Conservation (phyloP, 2,888 invertebrate genomes). For the Autographa pulchrina region DNA sequence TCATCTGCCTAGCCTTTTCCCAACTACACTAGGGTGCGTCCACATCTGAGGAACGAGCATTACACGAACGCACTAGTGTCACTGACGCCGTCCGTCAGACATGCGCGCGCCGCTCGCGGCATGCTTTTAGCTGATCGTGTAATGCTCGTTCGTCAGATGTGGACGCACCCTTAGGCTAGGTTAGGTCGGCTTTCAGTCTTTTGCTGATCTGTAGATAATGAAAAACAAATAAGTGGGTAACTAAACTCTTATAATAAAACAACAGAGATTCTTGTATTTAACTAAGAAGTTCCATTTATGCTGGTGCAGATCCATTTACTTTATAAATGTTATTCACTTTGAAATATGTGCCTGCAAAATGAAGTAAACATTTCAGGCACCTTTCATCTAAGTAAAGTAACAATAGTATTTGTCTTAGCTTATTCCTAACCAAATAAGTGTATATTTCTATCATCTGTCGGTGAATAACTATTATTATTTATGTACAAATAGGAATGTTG, state of each 20-base stretch:
- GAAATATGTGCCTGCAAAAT: background rate
- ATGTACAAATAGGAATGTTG: background rate
- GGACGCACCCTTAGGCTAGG: too few relatives aligned
- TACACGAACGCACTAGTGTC: too few relatives aligned
- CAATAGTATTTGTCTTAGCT: background rate
- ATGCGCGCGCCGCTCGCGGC: too few relatives aligned
- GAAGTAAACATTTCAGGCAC: background rate
- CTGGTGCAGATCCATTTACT: background rate
- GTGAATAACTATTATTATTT: background rate
- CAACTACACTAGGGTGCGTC: too few relatives aligned
- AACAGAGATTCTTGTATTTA: background rate
- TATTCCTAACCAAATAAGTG: background rate
- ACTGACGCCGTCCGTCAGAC: too few relatives aligned
- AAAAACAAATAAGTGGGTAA: too few relatives aligned
- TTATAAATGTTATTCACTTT: background rate
- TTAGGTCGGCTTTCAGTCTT: too few relatives aligned
- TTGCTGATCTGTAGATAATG: too few relatives aligned
- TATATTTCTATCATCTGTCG: background rate
- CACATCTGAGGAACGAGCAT: too few relatives aligned
- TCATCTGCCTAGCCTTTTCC: too few relatives aligned
- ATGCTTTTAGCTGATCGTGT: too few relatives aligned
- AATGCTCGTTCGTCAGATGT: too few relatives aligned
- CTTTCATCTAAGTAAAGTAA: background rate
- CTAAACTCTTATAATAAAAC: background rate
- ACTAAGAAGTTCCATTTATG: background rate